Evolutionary conservation across 2,797 vertebrate species (phyloP), one percentile per base, ranked within the genome.

Genomic region (Melanotaenia pygmaea): DNA sequence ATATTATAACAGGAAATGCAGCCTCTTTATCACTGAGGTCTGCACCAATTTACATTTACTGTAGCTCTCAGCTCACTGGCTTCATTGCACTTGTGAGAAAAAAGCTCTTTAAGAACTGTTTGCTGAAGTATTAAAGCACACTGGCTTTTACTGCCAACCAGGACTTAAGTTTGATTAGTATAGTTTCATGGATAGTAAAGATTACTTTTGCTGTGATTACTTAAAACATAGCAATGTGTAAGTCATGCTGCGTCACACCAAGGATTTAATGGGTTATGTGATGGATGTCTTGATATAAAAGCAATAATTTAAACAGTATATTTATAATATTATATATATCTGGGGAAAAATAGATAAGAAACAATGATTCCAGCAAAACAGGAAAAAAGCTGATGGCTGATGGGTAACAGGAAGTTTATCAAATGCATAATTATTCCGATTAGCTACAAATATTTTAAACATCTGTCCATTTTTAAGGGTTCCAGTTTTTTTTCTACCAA

Each of bases 21-120:
- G 5, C 18, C 14, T 51, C 16, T 74, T 79, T 65, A 34, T 66
- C 57, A 50, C 5, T 35, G 51, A 58, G 34, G 37, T 68, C 64
- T 26, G 0, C 35, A 18, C 18, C 54, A 34, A 13, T 67, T 50
- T 28, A 28, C 30, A 71, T 57, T 58, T 14, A 16, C 12, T 7
- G 24, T 56, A 60, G 26, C 40, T 59, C 20, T 45, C 47, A 22
- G 7, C 62, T 60, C 13, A 61, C 1, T 56, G 10, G 22, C 64
- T 56, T 35, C 53, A 57, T 70, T 50, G 14, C 18, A 37, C 24
- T 67, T 71, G 47, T 59, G 66, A 50, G 22, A 40, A 38, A 62
- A n/a, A 1, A 65, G 51, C 9, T 28, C 14, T 45, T 62, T 56
- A 14, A 60, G 56, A 57, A 34, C n/a, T 53, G 28, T 43, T 53